Base-by-base conservation (phyloP, 2,888 invertebrate species). In the Diaphora mendica region DNA sequence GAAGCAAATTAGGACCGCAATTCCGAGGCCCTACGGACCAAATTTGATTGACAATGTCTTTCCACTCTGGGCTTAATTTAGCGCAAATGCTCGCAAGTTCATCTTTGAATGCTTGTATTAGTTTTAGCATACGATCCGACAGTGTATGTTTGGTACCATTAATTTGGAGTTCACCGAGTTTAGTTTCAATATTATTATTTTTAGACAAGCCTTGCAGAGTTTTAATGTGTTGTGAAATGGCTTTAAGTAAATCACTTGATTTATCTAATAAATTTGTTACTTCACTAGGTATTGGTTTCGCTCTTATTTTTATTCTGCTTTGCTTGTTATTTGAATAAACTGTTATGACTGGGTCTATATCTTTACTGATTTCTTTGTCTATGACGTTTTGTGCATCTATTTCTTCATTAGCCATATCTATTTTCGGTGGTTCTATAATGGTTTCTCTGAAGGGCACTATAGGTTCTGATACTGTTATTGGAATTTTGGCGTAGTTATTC, bases 361-460 rank as follows among this genome's bases (percentile, higher is more conserved):
- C 95, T 65, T 94, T 92, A 68, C 94, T 92, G 73, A 93, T 92
- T 66, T 95, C 94, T 79, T 91, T 92, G 73, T 96, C 95, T 71
- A 94, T 72, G 15, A 82, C 86, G 70, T 93, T 95, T 85, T 97
- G 97, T 17, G 96, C 96, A 59, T 97, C 97, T 72, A 99, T 98
- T 68, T 96, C 96, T 96, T 98, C 98, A 89, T 98, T 98, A 0
- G 98, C 97, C 98, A 98, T 98, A 89, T 98, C 98, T 5, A 97
- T 92, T 87, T 97, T 98, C 0, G 98, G 98, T 30, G 97, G 97
- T 26, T 96, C 96, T 0, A 99, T 96, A 71, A 99, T 97, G 0
- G 99, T 99, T 94, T 99, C 99, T 82, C 98, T 96, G 88, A 99
- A 99, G 11, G 99, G 98, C 1, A 99, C 99, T 85, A 99, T 99